These are phyloP conservation scores for Dipodomys ordii DNA, from an alignment of 2,113 vertebrate species.

Conservation along the genomic window DNA sequence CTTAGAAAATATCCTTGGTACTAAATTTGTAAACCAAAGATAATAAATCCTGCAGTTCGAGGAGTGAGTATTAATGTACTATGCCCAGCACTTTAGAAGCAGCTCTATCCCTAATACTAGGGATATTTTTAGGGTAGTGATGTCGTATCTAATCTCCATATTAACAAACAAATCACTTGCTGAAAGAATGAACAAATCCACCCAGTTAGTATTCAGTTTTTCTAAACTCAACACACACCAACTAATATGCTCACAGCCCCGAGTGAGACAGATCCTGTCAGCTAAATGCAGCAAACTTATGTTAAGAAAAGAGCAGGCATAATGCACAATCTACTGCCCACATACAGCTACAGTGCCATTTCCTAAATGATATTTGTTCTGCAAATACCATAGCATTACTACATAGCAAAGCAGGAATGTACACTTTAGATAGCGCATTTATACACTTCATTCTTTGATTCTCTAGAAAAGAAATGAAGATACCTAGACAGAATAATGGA, in stretches of 20 bases:
- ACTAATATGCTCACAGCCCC: background rate
- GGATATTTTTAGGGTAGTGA: background rate
- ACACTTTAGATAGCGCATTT: background rate
- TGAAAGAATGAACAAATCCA: background rate
- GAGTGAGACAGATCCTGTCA: background rate
- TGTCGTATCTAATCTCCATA: background rate
- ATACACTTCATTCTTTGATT: background rate
- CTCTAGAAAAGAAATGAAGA: background rate
- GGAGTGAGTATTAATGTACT: background rate
- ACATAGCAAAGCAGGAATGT: background rate
- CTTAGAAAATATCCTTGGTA: background rate
- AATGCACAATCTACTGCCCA: background rate
- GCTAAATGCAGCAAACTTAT: background rate
- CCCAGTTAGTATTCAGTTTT: background rate
- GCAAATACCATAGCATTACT: background rate
- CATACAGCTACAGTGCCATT: background rate
- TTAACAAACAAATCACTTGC: background rate
- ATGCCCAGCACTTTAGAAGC: background rate
- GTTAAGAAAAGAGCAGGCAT: background rate
- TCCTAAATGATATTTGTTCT: background rate
- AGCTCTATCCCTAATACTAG: background rate
- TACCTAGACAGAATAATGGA: background rate
- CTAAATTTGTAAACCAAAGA: background rate
- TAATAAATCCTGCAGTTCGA: background rate
- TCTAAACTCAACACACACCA: background rate